A percentile compares a stretch with the other conserved stretches of the same genome.
Evolutionary conservation across 2,797 vertebrate genomes (phyloP).

Genomic region (Arrhamphus sclerolepis): DNA sequence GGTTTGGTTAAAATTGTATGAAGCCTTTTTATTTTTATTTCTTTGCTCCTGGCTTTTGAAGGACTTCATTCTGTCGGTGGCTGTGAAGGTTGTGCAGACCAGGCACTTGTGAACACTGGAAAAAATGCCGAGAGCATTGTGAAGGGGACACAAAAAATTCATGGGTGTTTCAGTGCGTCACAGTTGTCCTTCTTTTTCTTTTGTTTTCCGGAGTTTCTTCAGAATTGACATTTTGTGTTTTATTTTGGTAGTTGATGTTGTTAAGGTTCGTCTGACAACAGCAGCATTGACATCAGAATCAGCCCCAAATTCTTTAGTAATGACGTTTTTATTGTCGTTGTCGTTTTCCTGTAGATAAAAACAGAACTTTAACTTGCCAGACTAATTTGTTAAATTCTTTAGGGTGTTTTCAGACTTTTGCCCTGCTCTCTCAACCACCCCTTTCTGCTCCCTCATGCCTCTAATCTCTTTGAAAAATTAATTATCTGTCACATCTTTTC

Average conservation of each 20-base stretch:
- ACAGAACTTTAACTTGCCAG: conserved; percentile 21
- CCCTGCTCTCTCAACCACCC: conserved; percentile 31
- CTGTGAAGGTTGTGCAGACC: conserved; percentile 40
- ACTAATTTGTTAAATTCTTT: conserved; percentile 37
- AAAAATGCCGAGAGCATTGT: conserved; percentile 8
- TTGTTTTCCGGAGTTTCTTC: background rate
- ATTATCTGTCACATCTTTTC: conserved; percentile 78
- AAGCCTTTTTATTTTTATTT: conserved; percentile 1
- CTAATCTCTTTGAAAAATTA: conserved; percentile 79
- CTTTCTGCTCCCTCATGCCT: conserved; percentile 36
- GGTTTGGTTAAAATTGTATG: conserved; percentile 7
- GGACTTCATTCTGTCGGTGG: conserved; percentile 8
- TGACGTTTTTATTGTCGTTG: too few relatives aligned
- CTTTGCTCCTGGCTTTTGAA: conserved; percentile 13
- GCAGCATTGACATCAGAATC: background rate
- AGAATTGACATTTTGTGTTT: conserved; percentile 15
- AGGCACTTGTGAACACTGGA: conserved; percentile 23
- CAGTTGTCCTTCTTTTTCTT: conserved; percentile 5
- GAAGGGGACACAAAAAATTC: conserved; percentile 4
- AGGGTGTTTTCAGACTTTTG: conserved; percentile 45
- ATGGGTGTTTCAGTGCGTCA: conserved; percentile 18
- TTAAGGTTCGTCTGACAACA: background rate
- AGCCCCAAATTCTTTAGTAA: background rate
- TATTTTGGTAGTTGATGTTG: conserved; percentile 1
- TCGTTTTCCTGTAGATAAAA: conserved; percentile 13